Conservation (phyloP, 2,113 vertebrate genomes). For the Pteronura brasiliensis region DNA sequence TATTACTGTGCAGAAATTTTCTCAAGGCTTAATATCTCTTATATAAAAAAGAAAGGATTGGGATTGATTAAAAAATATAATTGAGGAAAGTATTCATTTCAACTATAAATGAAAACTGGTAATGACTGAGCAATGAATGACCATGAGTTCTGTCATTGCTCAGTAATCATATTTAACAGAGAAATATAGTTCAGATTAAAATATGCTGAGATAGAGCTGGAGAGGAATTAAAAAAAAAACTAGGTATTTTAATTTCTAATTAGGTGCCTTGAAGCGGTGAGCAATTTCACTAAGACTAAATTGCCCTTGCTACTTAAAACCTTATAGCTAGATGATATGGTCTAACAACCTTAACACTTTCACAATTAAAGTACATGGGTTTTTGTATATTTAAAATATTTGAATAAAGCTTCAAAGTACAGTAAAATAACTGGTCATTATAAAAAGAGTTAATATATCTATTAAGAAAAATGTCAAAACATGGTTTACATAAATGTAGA, state of each 20-base stretch:
- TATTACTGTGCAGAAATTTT: slow-evolving; percentile 74
- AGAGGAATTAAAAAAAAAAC: background rate
- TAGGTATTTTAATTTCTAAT: slow-evolving; percentile 71
- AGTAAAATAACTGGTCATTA: background rate
- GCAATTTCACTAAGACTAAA: slow-evolving; percentile 70
- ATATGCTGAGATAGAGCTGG: slow-evolving; percentile 64
- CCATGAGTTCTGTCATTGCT: slow-evolving; percentile 59
- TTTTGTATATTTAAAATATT: slow-evolving; percentile 14
- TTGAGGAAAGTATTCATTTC: slow-evolving; percentile 77
- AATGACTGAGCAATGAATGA: slow-evolving; percentile 73
- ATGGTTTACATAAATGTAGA: background rate
- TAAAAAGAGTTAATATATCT: background rate
- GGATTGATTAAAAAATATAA: slow-evolving; percentile 79
- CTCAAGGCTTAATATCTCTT: slow-evolving; percentile 70
- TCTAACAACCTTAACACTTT: slow-evolving; percentile 32
- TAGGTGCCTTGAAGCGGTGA: slow-evolving; percentile 56
- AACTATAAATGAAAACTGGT: slow-evolving; percentile 73
- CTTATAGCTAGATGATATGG: slow-evolving; percentile 30
- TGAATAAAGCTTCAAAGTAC: background rate
- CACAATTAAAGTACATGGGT: slow-evolving; percentile 1
- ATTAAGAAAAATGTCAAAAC: slow-evolving; percentile 15
- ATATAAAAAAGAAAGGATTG: slow-evolving; percentile 59
- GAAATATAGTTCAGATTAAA: slow-evolving; percentile 72
- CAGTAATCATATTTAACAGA: slow-evolving; percentile 69
- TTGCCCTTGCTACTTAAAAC: slow-evolving; percentile 43